Conservation (phyloP, 2,888 invertebrate genomes). For the Pocota personata region DNA sequence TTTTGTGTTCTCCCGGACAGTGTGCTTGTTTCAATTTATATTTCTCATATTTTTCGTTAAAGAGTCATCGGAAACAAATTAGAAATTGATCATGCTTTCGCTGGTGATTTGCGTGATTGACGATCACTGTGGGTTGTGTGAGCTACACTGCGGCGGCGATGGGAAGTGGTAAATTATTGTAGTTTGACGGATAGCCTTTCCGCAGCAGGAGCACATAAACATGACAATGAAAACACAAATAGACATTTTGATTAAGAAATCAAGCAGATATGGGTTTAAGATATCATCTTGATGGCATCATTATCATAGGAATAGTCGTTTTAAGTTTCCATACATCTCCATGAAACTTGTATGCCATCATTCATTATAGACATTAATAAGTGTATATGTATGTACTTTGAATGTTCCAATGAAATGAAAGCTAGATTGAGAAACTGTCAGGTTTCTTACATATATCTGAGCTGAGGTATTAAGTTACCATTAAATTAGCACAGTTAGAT, state of each 20-base stretch:
- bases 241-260: constrained; percentile 51
- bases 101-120: constrained; percentile 61
- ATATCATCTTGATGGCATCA: constrained; percentile 62
- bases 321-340: constrained; percentile 39
- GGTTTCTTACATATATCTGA: not conserved
- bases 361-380: not conserved
- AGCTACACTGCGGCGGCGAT: not conserved
- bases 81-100: constrained; percentile 65
- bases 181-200: constrained; percentile 51
- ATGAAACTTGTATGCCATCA: not conserved
- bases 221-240: constrained; percentile 59
- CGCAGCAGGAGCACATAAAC: constrained; percentile 66
- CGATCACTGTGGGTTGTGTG: constrained; percentile 27
- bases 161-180: not conserved
- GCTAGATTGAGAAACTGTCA: not conserved
- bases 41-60: constrained; percentile 54
- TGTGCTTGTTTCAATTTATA: constrained; percentile 52
- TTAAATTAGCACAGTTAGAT: not conserved
- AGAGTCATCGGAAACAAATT: constrained; percentile 63
- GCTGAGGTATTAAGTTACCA: not conserved
- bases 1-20: constrained; percentile 17
- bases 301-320: constrained; percentile 40
- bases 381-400: not conserved
- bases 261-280: constrained; percentile 32
- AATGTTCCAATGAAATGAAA: not conserved